Evolutionary conservation across 2,113 vertebrate genomes (phyloP).

Genomic region (Mobula hypostoma): DNA sequence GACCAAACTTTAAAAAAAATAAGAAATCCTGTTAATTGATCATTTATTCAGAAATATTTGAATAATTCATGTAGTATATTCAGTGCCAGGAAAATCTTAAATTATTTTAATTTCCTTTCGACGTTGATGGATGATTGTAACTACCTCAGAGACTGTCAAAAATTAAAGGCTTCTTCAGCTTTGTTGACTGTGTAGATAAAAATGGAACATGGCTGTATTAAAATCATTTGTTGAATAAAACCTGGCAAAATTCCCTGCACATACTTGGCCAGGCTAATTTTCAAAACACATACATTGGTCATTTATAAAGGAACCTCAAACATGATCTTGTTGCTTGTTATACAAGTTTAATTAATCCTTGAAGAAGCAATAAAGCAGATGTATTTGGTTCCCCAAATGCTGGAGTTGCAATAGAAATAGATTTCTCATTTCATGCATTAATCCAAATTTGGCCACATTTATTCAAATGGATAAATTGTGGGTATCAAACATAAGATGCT

Average conservation of each 20-base stretch:
- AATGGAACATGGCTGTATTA: neutral
- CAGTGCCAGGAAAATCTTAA: neutral
- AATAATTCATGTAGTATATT: neutral
- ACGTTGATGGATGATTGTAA: neutral
- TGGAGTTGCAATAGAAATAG: neutral
- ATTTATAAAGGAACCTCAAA: neutral
- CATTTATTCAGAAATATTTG: neutral
- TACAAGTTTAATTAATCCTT: neutral
- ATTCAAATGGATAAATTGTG: neutral
- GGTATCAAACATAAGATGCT: no score
- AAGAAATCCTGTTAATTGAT: neutral
- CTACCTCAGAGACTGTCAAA: neutral
- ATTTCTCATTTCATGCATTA: neutral
- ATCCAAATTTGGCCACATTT: neutral
- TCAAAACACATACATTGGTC: neutral
- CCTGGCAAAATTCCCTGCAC: neutral
- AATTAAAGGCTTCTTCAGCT: constrained; percentile 18
- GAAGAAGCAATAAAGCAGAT: neutral
- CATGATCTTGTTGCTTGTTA: neutral
- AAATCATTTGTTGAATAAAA: neutral
- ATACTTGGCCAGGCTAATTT: neutral
- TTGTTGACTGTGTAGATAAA: neutral
- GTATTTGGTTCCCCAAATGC: neutral
- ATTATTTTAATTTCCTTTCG: neutral
- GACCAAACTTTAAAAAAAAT: neutral